Conservation (phyloP, 2,797 vertebrate species). For the Crocodylus rhombifer region DNA sequence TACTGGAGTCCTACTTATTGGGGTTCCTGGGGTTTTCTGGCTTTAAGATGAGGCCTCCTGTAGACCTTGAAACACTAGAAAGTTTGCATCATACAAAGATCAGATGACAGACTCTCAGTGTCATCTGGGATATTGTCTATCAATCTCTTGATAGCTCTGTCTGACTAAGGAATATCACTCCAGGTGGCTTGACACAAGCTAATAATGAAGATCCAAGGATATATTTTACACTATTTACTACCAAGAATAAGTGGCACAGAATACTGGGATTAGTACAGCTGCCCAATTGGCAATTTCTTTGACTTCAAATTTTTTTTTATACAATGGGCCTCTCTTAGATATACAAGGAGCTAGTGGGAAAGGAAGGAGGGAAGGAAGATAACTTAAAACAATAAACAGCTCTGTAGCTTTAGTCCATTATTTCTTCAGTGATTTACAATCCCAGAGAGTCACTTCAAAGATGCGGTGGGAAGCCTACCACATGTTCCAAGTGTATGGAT, state of each 20-base stretch:
- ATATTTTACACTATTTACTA: not conserved
- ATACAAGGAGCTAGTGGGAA: not conserved
- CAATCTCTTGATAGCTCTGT: not conserved
- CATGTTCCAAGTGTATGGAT: fast-evolving
- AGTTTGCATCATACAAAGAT: not conserved
- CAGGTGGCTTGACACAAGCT: not conserved
- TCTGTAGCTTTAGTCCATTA: not conserved
- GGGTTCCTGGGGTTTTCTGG: not conserved
- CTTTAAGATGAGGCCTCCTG: not conserved
- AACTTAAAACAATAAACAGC: not conserved
- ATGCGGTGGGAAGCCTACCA: not conserved
- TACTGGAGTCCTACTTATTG: not conserved
- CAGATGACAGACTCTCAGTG: not conserved
- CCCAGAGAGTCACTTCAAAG: not conserved
- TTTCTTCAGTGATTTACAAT: not conserved
- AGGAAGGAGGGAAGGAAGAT: not conserved
- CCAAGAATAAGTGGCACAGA: too few relatives aligned
- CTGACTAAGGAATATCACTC: not conserved
- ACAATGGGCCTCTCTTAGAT: not conserved
- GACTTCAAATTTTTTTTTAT: not conserved
- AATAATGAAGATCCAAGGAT: not conserved
- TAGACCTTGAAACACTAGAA: not conserved
- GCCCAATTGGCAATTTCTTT: not conserved
- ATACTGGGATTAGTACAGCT: too few relatives aligned
- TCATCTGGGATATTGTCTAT: not conserved